Evolutionary conservation across 2,888 invertebrate genomes (phyloP), one percentile per base, ranked within the genome.

Genomic region (Trachelus troglodyta): DNA sequence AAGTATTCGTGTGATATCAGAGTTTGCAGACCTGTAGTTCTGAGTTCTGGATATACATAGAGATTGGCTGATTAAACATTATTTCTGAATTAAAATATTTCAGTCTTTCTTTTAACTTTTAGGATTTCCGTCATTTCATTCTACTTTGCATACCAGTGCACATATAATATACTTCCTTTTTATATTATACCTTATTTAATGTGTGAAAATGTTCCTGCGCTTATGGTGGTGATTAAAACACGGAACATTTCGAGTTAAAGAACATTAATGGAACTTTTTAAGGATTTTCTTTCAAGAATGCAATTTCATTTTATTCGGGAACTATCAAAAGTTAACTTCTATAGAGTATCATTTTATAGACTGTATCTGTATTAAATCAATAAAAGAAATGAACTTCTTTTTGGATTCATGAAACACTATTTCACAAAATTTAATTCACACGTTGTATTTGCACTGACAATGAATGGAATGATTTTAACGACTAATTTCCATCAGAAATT

Each of bases 251-350:
- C 34, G 74, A 9, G 74, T 79, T 80, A 69, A 77, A 75, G 74
- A 83, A 85, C 83, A 89, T 89, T 88, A 88, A 89, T 88, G 85
- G 86, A 88, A 88, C 89, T 87, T 87, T 84, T 86, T 86, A 88
- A 86, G 81, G 84, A 83, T 83, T 85, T 87, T 86, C 12, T 86
- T 9, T 23, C 23, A 23, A 23, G 56, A 9, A 56, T 56, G 15
- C 0, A 56, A 23, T 56, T 23, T 15, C 9, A 56, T 56, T 56
- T 56, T 9, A 56, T 23, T 9, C 9, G 1, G 23, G 1, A 23
- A 23, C 23, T 56, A 56, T 56, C 23, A 56, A 23, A 56, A 56
- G 56, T 56, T 40, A 40, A 40, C 2, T 40, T 56, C 56, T 23
- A 23, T 56, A 23, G 56, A 56, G 2, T 23, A 56, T 56, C 23